Percentiles rank a stretch among this genome's conserved stretches.
Conservation (phyloP, 2,113 vertebrate genomes). For the Dasyprocta punctata region DNA sequence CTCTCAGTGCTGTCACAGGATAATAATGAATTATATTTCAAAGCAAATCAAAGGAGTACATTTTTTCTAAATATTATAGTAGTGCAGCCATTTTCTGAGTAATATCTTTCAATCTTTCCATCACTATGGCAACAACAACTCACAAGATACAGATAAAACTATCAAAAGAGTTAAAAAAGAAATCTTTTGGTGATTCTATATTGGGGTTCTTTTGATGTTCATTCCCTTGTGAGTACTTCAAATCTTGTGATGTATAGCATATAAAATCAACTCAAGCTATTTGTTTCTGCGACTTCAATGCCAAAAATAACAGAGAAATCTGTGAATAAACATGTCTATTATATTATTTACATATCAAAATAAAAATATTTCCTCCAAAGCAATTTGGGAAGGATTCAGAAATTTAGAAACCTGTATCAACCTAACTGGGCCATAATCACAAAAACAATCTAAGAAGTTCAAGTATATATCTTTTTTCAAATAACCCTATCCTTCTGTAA, state of each 20-base stretch:
- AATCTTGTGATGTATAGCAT: background rate
- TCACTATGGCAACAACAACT: background rate
- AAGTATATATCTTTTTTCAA: background rate
- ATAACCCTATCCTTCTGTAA: background rate
- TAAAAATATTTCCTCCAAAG: background rate
- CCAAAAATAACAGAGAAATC: background rate
- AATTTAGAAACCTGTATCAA: background rate
- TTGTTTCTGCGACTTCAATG: background rate
- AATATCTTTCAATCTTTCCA: background rate
- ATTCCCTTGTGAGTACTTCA: background rate
- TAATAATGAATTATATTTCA: background rate
- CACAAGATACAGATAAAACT: background rate
- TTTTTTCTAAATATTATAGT: constrained; percentile 15
- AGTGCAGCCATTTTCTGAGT: background rate
- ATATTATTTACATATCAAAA: background rate
- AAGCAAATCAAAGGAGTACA: background rate
- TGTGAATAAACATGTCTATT: background rate
- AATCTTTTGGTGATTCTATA: background rate
- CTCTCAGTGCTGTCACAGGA: background rate
- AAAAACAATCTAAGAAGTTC: background rate
- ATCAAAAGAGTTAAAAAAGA: background rate
- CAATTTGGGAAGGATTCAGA: background rate
- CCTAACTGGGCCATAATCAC: background rate
- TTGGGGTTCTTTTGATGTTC: background rate
- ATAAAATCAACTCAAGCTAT: background rate